These are phyloP conservation scores for Hyposmocoma kahamanoa DNA, from an alignment of 1,140 invertebrate genomes.

Conservation along the genomic window DNA sequence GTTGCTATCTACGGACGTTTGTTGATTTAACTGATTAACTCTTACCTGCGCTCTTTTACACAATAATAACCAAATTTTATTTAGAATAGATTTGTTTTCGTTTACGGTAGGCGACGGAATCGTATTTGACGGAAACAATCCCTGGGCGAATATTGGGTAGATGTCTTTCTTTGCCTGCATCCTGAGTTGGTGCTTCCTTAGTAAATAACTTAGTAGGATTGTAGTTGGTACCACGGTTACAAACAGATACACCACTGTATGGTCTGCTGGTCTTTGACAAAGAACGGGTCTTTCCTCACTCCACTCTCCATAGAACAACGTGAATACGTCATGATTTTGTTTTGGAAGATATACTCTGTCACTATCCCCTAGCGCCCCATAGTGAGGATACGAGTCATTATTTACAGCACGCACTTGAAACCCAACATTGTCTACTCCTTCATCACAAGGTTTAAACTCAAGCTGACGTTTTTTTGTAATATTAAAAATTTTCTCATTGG, in stretches of 20 bases:
- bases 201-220: slow-evolving; percentile 41
- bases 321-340: slow-evolving; percentile 15
- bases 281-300: slow-evolving; percentile 49
- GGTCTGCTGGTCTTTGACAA: slow-evolving; percentile 42
- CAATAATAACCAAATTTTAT: no score
- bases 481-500: slow-evolving; percentile 27
- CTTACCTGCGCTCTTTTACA: no score
- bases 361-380: slow-evolving; percentile 40
- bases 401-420: slow-evolving; percentile 63
- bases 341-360: slow-evolving; percentile 31
- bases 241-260: slow-evolving; percentile 40
- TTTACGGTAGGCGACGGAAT: no score
- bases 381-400: slow-evolving; percentile 49
- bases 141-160: no score
- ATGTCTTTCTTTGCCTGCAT: no score
- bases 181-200: slow-evolving; percentile 19
- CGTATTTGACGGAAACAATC: no score
- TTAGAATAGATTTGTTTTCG: no score
- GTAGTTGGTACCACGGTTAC: slow-evolving; percentile 42
- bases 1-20: no score
- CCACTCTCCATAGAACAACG: slow-evolving; percentile 60
- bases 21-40: no score
- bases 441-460: slow-evolving; percentile 42
- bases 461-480: slow-evolving; percentile 49
- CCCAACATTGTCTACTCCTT: slow-evolving; percentile 35